A percentile compares a stretch with the other conserved stretches of the same genome.
These are phyloP conservation scores for Bedellia somnulentella DNA, from an alignment of 2,888 invertebrate genomes.

Conservation along the genomic window DNA sequence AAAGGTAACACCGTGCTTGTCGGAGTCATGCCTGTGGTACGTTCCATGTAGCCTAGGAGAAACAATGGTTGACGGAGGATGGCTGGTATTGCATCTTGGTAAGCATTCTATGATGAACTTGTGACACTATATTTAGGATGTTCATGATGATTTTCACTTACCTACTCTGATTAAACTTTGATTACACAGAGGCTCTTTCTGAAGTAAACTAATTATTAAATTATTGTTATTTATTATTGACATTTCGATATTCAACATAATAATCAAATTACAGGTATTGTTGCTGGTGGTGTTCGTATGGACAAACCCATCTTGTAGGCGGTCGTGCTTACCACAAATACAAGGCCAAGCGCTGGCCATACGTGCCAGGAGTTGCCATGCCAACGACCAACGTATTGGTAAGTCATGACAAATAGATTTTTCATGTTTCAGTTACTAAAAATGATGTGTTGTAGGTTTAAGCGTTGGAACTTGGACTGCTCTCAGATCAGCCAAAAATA, in stretches of 20 bases:
- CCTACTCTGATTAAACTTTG: conserved; percentile 37
- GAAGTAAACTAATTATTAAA: conserved; percentile 12
- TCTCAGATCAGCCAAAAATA: no score
- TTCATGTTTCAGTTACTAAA: no score
- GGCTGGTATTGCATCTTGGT: conserved; percentile 97
- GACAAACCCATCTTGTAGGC: conserved; percentile 99
- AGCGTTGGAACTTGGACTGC: no score
- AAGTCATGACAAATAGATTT: no score
- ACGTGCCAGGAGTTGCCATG: conserved; percentile 99
- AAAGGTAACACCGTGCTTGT: conserved; percentile 97
- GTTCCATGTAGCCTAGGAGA: conserved; percentile 99
- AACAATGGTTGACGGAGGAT: conserved; percentile 97
- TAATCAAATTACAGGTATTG: conserved; percentile 69
- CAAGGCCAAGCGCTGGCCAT: conserved; percentile 99
- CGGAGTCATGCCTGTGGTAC: conserved; percentile 98
- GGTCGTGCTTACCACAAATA: conserved; percentile 98
- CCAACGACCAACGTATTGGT: conserved; percentile 99
- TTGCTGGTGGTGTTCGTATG: conserved; percentile 99
- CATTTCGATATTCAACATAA: conserved; percentile 1
- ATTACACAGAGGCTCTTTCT: conserved; percentile 55
- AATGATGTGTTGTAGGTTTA: no score
- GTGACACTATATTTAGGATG: neutral
- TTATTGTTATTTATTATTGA: neutral
- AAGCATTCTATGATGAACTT: conserved; percentile 33
- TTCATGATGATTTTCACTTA: conserved; percentile 37